Base-by-base conservation (phyloP, 2,113 vertebrate species). In the Prochilodus magdalenae region DNA sequence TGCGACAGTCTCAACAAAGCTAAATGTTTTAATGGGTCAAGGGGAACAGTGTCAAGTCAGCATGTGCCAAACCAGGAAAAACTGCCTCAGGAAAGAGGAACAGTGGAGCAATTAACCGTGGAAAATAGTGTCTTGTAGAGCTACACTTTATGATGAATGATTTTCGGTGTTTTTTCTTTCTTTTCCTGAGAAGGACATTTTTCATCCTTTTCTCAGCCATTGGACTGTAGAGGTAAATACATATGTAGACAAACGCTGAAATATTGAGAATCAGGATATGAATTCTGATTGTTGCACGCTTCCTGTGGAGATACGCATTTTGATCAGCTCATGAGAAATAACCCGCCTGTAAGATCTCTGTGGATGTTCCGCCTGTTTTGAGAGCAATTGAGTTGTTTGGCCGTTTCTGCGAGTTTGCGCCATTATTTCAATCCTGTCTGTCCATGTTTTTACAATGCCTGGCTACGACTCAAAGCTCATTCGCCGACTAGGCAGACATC, bases 41-140 rank as follows among this genome's bases (percentile, higher is more conserved):
- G 65, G 30, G 65, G 65, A 33, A 33, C 29, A 18, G 27, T 33
- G 65, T 67, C 27, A 67, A 67, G 65, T 67, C 65, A 33, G 65
- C 57, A 60, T 26, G 57, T 26, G 57, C 65, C 30, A 33, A 33
- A 67, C 30, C 30, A 33, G 65, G 27, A 33, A 20, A 67, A 67
- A 67, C 5, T 67, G 65, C 65, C 30, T 67, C 29, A 18, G 65
- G 29, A 67, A 67, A 33, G 62, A 65, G 62, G 62, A 27, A 18
- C 65, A 60, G 57, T 60, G 24, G n/a, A 26, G 57, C 57, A 60
- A 60, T 60, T 60, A 60, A 13, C 57, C 24, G 57, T 60, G 57
- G 24, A 60, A 60, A 60, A 60, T 60, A 13, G 57, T 26, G 1
- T 60, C 57, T 60, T 55, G 53, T 22, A 22, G 53, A 55, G 2